Base-by-base conservation (phyloP, 1,140 invertebrate genomes). In the Drosophila sucinea region DNA sequence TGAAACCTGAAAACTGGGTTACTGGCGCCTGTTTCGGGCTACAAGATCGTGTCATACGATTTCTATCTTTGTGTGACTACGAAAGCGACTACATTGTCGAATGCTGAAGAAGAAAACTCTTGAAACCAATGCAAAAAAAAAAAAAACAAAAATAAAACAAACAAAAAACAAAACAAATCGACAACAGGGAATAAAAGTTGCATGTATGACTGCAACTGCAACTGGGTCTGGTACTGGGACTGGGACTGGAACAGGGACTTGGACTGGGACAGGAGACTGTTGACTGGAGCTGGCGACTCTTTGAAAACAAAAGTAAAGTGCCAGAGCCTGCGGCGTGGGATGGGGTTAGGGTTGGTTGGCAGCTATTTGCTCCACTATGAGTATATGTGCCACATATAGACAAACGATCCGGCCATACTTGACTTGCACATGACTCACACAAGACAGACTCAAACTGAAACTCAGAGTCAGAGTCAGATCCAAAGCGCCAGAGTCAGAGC, bases 11-110 rank as follows among this genome's bases (percentile, higher is more conserved):
- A 87, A 89, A 89, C 84, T 89, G 85, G 84, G 84, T 89, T 89
- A 89, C 84, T 89, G 84, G 84, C 84, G 84, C 84, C 84, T 89
- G 84, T 89, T 89, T 89, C 80, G 83, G 84, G 84, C 84, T 89
- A 89, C 84, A 89, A 89, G 84, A 89, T 89, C 84, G 84, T 89
- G 84, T 89, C 84, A 89, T 89, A 74, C 81, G 84, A 89, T 89
- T 89, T 89, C 84, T 89, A 89, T 89, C 84, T 89, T 76, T 89
- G 84, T 89, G 77, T 73, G 77, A 79, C 77, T 79, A 73, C 76
- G 77, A 79, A 79, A 78, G 77, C 77, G 60, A 68, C 70, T 58
- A 70, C 73, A 55, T 75, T 76, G 73, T 76, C 73, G 73, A 76
- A 76, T 67, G 68, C 70, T 78, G 81, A 89, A 89, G 84, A 89